Evolutionary conservation across 2,113 vertebrate genomes (phyloP).

Genomic region (Gymnogyps californianus): DNA sequence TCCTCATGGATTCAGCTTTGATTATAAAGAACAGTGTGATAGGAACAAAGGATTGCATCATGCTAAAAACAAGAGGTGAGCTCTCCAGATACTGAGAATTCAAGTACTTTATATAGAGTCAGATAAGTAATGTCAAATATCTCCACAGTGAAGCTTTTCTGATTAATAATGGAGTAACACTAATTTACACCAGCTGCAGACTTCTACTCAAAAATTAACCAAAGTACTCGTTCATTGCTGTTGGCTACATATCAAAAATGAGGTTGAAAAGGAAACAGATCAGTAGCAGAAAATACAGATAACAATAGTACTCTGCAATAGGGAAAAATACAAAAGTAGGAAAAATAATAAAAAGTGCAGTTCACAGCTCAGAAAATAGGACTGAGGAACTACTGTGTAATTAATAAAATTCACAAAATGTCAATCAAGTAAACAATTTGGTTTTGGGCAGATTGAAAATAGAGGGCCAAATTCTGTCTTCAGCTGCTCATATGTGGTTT

Average conservation of each 20-base stretch:
- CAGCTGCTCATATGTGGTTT: neutral
- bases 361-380: neutral
- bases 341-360: neutral
- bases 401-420: conserved; percentile 41
- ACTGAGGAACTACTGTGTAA: conserved; percentile 4
- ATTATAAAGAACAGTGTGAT: neutral
- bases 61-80: neutral
- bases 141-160: neutral
- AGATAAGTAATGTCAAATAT: neutral
- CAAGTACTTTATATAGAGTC: neutral
- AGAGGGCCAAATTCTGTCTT: conserved; percentile 19
- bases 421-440: conserved; percentile 40
- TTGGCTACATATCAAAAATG: conserved; percentile 3
- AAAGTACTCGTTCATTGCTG: neutral
- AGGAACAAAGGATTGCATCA: neutral
- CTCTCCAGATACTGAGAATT: neutral
- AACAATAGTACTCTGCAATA: neutral
- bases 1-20: neutral
- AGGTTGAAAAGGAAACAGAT: neutral
- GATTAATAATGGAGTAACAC: neutral
- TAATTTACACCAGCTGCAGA: conserved; percentile 33
- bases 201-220: conserved; percentile 21
- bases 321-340: neutral
- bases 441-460: conserved; percentile 3
- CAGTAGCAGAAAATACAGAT: neutral